These are phyloP conservation scores for Conistra vaccinii DNA, from an alignment of 2,888 invertebrate species.

Conservation along the genomic window DNA sequence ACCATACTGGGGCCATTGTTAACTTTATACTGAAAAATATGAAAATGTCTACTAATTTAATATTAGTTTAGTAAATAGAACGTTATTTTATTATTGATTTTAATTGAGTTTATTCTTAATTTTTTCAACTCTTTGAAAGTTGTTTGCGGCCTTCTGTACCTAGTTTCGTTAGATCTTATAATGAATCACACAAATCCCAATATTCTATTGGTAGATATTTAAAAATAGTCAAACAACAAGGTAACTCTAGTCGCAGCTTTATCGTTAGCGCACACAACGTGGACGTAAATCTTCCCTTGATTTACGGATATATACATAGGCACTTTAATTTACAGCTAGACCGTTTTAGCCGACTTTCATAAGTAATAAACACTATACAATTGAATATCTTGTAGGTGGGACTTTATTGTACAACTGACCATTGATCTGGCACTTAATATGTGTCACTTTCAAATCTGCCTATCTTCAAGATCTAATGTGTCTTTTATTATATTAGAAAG, in stretches of 20 bases:
- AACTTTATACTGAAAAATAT: background rate
- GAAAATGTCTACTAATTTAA: background rate
- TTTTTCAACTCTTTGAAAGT: background rate
- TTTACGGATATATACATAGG: slow-evolving; percentile 79
- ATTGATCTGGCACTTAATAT: slow-evolving; percentile 30
- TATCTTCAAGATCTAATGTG: background rate
- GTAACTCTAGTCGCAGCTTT: slow-evolving; percentile 62
- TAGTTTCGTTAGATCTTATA: slow-evolving; percentile 9
- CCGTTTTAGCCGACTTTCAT: slow-evolving; percentile 75
- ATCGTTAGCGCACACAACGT: slow-evolving; percentile 66
- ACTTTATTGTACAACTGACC: slow-evolving; percentile 53
- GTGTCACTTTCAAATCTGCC: slow-evolving; percentile 29
- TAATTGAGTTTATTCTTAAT: background rate
- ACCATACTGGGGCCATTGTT: background rate
- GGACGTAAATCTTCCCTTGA: slow-evolving; percentile 82
- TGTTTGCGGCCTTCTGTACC: background rate
- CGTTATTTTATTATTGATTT: background rate
- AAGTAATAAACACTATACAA: slow-evolving; percentile 65
- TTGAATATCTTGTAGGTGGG: slow-evolving; percentile 64
- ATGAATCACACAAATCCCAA: slow-evolving; percentile 18
- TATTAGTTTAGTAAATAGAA: background rate
- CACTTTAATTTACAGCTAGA: slow-evolving; percentile 80
- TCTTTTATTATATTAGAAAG: background rate
- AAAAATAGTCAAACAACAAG: slow-evolving; percentile 67
- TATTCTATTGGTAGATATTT: slow-evolving; percentile 56